Evolutionary conservation across 1,140 invertebrate species (phyloP).

Genomic region (Trigoniulus corallinus): DNA sequence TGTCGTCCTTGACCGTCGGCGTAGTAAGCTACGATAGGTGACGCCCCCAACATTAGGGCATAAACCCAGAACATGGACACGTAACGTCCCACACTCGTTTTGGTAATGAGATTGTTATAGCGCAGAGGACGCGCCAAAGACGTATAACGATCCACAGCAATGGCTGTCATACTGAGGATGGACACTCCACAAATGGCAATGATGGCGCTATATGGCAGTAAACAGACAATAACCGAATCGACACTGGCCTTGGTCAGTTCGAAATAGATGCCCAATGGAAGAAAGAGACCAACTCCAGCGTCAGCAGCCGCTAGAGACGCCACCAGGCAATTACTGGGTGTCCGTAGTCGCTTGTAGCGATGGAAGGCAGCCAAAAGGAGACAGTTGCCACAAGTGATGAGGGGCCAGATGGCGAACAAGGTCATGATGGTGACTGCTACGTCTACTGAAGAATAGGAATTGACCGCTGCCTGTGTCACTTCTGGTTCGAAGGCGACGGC

Average conservation of each 20-base stretch:
- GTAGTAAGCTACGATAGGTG: constrained; percentile 33
- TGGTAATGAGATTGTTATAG: constrained; percentile 39
- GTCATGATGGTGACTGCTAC: constrained; percentile 32
- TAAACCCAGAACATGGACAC: constrained; percentile 42
- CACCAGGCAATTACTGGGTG: constrained; percentile 53
- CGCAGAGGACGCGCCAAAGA: constrained; percentile 42
- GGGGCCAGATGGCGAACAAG: constrained; percentile 35
- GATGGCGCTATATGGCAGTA: constrained; percentile 40
- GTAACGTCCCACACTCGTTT: constrained; percentile 37
- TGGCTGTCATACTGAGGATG: constrained; percentile 41
- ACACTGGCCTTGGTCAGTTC: constrained; percentile 30
- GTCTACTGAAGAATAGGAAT: constrained; percentile 11
- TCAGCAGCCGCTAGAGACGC: constrained; percentile 53
- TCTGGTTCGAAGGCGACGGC: not conserved
- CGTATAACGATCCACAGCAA: constrained; percentile 44
- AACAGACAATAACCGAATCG: constrained; percentile 24
- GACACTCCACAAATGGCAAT: constrained; percentile 43
- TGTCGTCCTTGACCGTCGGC: constrained; percentile 18
- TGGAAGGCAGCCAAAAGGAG: constrained; percentile 39
- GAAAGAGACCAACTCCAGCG: constrained; percentile 49
- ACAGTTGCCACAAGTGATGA: constrained; percentile 37
- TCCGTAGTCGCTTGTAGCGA: constrained; percentile 38
- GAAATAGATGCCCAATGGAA: constrained; percentile 45
- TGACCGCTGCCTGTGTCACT: not conserved
- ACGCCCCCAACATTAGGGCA: constrained; percentile 34